Conservation (phyloP, 2,797 vertebrate species). For the Lindbergichthys nudifrons region DNA sequence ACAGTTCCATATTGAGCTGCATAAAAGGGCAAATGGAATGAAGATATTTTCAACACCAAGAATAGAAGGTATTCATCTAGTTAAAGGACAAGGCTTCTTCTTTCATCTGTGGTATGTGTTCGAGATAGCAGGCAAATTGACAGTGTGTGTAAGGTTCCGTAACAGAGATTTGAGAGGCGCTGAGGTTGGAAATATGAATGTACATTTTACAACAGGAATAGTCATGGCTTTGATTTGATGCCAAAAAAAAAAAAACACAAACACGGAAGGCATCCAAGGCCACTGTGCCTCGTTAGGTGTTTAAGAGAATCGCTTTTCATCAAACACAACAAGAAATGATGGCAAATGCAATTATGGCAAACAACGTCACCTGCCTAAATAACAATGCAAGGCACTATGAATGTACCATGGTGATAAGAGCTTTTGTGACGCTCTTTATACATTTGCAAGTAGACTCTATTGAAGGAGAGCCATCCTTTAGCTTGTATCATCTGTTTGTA, state of each 20-base stretch:
- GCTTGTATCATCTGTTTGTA: neutral
- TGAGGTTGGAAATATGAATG: slow-evolving; percentile 46
- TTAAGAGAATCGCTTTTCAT: slow-evolving; percentile 50
- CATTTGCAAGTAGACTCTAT: slow-evolving; percentile 2
- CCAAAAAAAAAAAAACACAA: neutral
- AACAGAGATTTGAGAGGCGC: slow-evolving; percentile 32
- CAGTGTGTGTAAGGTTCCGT: slow-evolving; percentile 6
- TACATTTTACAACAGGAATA: slow-evolving; percentile 35
- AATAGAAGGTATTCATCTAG: slow-evolving; percentile 64
- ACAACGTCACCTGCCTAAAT: neutral
- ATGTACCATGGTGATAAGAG: slow-evolving; percentile 12
- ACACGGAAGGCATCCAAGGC: slow-evolving; percentile 28
- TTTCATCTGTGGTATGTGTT: slow-evolving; percentile 51
- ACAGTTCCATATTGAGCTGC: slow-evolving; percentile 55
- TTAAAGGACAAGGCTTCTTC: slow-evolving; percentile 63
- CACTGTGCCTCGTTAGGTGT: slow-evolving; percentile 32
- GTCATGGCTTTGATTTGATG: slow-evolving; percentile 55
- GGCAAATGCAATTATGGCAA: slow-evolving; percentile 3
- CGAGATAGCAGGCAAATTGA: slow-evolving; percentile 45
- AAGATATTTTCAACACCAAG: slow-evolving; percentile 59
- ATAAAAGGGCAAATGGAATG: slow-evolving; percentile 65
- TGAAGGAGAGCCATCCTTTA: neutral
- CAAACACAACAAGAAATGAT: slow-evolving; percentile 32
- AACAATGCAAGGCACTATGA: slow-evolving; percentile 18
- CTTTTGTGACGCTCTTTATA: neutral